Conservation (phyloP, 2,797 vertebrate genomes). For the Gymnoscopelus braueri region DNA sequence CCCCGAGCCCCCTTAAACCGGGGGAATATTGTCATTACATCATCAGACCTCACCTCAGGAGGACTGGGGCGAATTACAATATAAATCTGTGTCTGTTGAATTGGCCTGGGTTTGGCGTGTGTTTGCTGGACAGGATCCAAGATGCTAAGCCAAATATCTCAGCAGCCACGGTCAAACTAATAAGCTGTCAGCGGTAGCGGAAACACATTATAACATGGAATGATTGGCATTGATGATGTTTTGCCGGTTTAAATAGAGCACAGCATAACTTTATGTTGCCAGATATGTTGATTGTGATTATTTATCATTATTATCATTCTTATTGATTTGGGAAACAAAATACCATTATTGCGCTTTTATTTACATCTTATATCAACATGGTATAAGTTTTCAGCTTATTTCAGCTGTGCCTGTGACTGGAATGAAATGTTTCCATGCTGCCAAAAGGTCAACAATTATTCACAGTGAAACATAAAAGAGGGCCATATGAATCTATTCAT, state of each 20-base stretch:
- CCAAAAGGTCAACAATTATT: no score
- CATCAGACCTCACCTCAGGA: conserved; percentile 10
- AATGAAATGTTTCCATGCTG: no score
- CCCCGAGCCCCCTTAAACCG: neutral
- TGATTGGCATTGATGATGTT: conserved; percentile 2
- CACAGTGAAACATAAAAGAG: no score
- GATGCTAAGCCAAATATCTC: conserved; percentile 43
- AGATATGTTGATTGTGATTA: neutral
- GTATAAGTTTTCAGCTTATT: no score
- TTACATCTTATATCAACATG: no score
- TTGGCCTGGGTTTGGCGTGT: conserved; percentile 46
- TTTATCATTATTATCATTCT: neutral
- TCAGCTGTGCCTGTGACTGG: no score
- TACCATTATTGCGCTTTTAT: no score
- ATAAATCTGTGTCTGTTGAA: conserved; percentile 44
- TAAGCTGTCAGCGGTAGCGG: neutral
- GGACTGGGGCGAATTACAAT: conserved; percentile 32
- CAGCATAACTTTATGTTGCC: neutral
- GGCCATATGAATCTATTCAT: no score
- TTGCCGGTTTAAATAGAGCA: neutral
- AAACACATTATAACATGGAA: neutral
- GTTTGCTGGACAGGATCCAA: conserved; percentile 46
- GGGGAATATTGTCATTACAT: conserved; percentile 40
- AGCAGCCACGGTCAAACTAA: neutral
- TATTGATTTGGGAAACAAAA: no score